Percentiles rank a stretch among this genome's conserved stretches.
phyloP scores from a whole-genome alignment of 2,113 vertebrate genomes.

The Quiscalus mexicanus region DNA sequence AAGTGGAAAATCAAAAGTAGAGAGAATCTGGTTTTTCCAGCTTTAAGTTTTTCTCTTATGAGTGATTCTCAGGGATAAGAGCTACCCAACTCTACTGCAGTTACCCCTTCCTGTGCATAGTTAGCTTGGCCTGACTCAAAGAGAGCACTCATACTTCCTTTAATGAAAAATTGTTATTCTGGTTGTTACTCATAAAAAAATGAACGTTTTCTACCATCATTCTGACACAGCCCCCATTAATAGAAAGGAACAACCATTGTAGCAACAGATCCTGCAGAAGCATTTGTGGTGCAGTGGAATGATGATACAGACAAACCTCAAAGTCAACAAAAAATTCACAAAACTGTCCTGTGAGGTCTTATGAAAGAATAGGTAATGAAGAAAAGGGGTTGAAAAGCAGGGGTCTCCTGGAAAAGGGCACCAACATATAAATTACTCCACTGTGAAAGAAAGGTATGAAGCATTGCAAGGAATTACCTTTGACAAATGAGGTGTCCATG shows the following conservation, averaged over 20 bases:
- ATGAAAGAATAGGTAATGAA: neutral
- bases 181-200: neutral
- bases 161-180: neutral
- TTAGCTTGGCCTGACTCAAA: neutral
- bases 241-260: neutral
- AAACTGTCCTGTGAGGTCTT: neutral
- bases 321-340: neutral
- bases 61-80: neutral
- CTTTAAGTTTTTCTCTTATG: neutral
- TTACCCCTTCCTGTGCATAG: neutral
- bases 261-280: neutral
- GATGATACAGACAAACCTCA: neutral
- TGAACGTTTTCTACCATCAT: neutral
- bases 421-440: neutral
- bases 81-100: neutral
- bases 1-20: neutral
- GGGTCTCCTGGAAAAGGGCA: neutral
- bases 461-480: neutral
- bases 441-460: neutral
- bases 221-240: neutral
- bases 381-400: neutral
- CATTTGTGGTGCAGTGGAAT: neutral
- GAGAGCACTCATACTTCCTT: neutral
- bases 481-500: neutral
- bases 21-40: neutral